phyloP scores from a whole-genome alignment of 2,797 vertebrate species.

The Phylloscopus collybita region DNA sequence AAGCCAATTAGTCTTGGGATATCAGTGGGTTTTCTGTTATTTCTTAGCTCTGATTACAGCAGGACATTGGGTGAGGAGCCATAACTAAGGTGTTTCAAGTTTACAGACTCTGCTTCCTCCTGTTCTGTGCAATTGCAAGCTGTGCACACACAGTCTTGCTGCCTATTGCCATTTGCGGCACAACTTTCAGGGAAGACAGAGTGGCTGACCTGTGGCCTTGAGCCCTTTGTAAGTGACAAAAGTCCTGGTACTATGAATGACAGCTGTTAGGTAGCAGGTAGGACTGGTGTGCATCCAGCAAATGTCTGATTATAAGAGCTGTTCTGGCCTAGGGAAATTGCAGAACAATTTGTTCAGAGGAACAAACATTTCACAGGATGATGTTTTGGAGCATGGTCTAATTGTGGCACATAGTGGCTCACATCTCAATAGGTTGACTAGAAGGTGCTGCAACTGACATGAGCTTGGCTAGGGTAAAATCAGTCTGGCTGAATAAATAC shows the following conservation, averaged over 20 bases:
- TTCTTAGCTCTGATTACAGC: neutral
- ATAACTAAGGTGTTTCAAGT: neutral
- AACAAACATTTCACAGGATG: neutral
- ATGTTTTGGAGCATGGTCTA: neutral
- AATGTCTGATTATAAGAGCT: neutral
- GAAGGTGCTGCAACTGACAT: neutral
- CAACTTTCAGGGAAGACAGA: neutral
- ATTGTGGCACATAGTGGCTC: neutral
- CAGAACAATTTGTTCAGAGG: neutral
- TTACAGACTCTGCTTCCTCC: neutral
- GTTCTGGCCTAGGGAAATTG: neutral
- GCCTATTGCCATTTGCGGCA: neutral
- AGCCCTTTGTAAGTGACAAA: neutral
- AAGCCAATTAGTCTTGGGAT: neutral
- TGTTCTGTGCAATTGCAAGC: neutral
- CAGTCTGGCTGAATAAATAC: neutral
- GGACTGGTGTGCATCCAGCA: neutral
- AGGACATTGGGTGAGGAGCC: neutral
- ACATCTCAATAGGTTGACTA: neutral
- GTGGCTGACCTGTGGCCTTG: neutral
- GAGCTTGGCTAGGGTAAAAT: neutral
- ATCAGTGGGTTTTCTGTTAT: neutral
- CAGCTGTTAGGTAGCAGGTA: neutral
- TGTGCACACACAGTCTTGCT: neutral
- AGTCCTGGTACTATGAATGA: neutral